Evolutionary conservation across 2,797 vertebrate species (phyloP), one percentile per base, ranked within the genome.

Genomic region (Masticophis lateralis): DNA sequence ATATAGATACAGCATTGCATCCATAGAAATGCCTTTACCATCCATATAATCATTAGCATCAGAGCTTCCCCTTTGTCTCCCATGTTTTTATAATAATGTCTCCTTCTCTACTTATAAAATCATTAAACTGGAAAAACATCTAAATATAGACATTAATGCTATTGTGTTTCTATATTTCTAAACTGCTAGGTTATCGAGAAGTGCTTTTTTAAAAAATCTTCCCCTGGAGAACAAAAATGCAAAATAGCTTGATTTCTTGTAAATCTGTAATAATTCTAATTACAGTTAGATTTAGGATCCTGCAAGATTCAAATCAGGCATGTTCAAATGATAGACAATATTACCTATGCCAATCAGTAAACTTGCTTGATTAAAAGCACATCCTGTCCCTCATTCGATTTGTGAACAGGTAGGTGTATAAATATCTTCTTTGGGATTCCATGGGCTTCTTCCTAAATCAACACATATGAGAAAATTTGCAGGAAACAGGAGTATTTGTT

Each of bases 71-170:
- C 89, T 55, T 16, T 20, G 20, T 59, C 87, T 51, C 56, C 74
- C 86, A 86, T n/a, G 90, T 79, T 74, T 1, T 1, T 22, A 27
- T 1, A 27, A 43, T 55, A 94, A 66, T 14, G 91, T 27, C 28
- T 91, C 63, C 56, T 22, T 79, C 55, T 53, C 55, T 91, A 88
- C 61, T 79, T 88, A 88, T 57, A 79, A 60, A 87, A 93, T 60
- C 12, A 87, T 93, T 90, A 91, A 51, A 91, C 61, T 83, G 61
- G 63, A 91, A 93, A 93, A 93, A 59, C 92, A 88, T 74, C 92
- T 88, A 93, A 91, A 88, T 88, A 91, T 93, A 93, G 86, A 43
- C 53, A 91, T 91, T 88, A 69, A 90, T 87, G 60, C 60, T 20
- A 32, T 87, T 90, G 86, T 86, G 51, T 57, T 66, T 91, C 51